These are phyloP conservation scores for Microplitis deprimator DNA, from an alignment of 2,888 invertebrate genomes.

Conservation along the genomic window DNA sequence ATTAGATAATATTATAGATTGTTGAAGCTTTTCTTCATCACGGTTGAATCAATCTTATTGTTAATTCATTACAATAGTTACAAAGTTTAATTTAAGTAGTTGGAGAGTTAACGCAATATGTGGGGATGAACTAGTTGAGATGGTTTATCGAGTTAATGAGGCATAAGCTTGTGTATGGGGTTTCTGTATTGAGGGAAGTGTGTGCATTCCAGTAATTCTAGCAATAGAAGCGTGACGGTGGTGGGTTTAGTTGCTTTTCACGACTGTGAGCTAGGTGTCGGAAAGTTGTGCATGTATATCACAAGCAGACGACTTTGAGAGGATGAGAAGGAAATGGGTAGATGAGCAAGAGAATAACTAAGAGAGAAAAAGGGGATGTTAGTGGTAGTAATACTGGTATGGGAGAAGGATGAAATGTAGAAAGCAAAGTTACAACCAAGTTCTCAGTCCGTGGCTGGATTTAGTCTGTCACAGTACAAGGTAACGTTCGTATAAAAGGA, in stretches of 20 bases:
- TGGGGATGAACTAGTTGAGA: not conserved
- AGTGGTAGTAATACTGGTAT: not conserved
- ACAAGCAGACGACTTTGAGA: conserved; percentile 6
- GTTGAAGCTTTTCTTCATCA: not conserved
- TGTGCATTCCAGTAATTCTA: conserved; percentile 6
- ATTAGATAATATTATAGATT: not conserved
- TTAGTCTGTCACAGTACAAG: conserved; percentile 14
- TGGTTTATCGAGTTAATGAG: conserved; percentile 25
- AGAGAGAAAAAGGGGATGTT: not conserved
- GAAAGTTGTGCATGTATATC: conserved; percentile 21
- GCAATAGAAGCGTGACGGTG: not conserved
- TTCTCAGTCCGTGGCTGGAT: conserved; percentile 20
- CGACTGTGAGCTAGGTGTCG: conserved; percentile 4
- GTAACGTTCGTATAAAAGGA: conserved; percentile 8
- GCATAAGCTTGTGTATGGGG: conserved; percentile 9
- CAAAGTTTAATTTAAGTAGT: conserved; percentile 1
- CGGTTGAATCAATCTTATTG: not conserved
- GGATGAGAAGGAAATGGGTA: conserved; percentile 22
- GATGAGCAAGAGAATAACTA: not conserved
- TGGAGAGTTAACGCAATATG: conserved; percentile 8
- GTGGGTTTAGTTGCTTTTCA: not conserved
- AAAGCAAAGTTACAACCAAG: conserved; percentile 23
- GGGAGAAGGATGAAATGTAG: conserved; percentile 1
- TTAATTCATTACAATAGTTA: conserved; percentile 10
- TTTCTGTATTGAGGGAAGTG: conserved; percentile 19